Percentiles rank a stretch among this genome's conserved stretches.
Evolutionary conservation across 2,113 vertebrate genomes (phyloP).

Genomic region (Erinaceus europaeus): DNA sequence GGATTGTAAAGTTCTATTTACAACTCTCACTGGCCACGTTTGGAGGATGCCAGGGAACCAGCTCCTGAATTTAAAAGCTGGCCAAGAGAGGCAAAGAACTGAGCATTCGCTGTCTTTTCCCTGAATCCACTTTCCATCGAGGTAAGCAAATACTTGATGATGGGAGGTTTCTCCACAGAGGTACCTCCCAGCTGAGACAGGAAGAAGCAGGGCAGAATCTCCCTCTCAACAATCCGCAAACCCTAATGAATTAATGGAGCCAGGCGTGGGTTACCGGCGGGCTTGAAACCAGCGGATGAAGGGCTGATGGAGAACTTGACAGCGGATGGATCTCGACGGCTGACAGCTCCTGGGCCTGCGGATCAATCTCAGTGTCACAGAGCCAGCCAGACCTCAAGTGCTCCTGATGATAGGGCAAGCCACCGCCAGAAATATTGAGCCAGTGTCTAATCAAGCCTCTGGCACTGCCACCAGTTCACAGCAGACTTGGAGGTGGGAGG

Average conservation of each 20-base stretch:
- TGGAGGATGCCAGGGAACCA: neutral
- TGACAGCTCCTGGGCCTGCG: neutral
- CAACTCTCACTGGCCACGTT: neutral
- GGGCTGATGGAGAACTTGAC: neutral
- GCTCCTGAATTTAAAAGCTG: neutral
- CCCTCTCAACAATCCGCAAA: neutral
- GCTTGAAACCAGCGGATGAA: neutral
- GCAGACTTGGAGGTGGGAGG: neutral
- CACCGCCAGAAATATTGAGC: neutral
- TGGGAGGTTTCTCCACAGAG: neutral
- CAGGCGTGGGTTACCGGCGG: neutral
- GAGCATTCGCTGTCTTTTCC: neutral
- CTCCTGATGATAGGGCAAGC: neutral
- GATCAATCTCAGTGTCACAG: neutral
- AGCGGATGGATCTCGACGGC: neutral
- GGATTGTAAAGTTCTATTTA: too few relatives aligned
- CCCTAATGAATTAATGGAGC: slow-evolving; percentile 1
- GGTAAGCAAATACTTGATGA: neutral
- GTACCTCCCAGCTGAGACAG: neutral
- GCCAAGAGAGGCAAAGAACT: neutral
- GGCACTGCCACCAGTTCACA: neutral
- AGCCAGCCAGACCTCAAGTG: neutral
- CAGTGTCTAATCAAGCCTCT: neutral
- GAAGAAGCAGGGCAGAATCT: neutral
- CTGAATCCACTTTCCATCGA: neutral